These are phyloP conservation scores for Tinea semifulvella DNA, from an alignment of 2,888 invertebrate genomes.

Conservation along the genomic window DNA sequence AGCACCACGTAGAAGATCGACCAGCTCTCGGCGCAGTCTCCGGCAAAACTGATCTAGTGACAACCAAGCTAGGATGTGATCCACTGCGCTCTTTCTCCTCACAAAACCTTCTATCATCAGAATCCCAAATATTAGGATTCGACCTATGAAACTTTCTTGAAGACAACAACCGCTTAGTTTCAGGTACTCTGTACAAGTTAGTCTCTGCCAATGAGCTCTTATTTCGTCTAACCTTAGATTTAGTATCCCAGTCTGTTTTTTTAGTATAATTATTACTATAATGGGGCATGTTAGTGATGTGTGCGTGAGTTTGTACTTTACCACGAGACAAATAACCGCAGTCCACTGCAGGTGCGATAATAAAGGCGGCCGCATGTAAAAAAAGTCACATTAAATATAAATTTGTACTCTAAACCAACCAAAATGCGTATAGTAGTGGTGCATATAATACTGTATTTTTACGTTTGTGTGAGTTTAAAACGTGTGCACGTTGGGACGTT, in stretches of 20 bases:
- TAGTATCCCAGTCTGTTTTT: conserved; percentile 30
- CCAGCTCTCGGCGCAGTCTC: conserved; percentile 47
- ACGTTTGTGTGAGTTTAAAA: too few species aligned
- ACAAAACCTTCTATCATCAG: conserved; percentile 31
- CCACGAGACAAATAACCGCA: conserved; percentile 71
- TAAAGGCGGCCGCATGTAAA: conserved; percentile 68
- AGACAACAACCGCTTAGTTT: conserved; percentile 43
- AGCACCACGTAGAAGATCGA: conserved; percentile 78
- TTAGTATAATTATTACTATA: conserved; percentile 54
- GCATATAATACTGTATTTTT: too few species aligned
- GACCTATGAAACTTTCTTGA: conserved; percentile 54
- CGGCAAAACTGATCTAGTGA: conserved; percentile 24
- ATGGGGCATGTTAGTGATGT: conserved; percentile 59
- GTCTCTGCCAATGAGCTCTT: conserved; percentile 59
- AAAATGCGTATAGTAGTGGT: too few species aligned
- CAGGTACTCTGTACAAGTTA: conserved; percentile 42
- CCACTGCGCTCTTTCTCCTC: conserved; percentile 46
- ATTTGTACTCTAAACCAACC: neutral
- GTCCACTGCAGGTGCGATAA: conserved; percentile 71
- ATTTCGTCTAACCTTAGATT: conserved; percentile 53
- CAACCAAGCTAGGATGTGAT: conserved; percentile 44
- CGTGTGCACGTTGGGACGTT: too few species aligned
- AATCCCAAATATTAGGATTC: conserved; percentile 56
- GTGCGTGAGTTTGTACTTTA: conserved; percentile 76
- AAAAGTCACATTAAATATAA: conserved; percentile 31